These are phyloP conservation scores for Halcyon badia DNA, from an alignment of 2,797 vertebrate genomes.

Conservation along the genomic window DNA sequence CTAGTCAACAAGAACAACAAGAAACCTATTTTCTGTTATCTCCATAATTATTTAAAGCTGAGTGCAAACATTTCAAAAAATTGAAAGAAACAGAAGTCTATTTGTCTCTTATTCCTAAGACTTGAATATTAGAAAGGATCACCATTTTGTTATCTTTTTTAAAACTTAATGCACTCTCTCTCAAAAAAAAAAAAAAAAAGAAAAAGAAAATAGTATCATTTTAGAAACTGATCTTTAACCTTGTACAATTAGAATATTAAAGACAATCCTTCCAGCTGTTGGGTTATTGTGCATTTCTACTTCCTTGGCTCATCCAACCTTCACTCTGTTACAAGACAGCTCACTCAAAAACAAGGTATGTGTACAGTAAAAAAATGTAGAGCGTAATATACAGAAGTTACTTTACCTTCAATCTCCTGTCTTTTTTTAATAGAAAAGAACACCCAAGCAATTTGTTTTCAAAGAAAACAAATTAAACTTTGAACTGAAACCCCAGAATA, in stretches of 20 bases:
- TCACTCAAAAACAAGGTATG: neutral
- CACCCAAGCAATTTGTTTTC: neutral
- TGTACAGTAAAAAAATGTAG: neutral
- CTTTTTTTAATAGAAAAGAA: neutral
- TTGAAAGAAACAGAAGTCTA: neutral
- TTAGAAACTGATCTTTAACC: neutral
- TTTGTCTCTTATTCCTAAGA: neutral
- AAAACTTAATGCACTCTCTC: neutral
- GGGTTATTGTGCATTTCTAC: neutral
- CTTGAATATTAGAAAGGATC: neutral
- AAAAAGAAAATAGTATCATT: neutral
- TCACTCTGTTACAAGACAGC: neutral
- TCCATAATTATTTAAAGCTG: neutral
- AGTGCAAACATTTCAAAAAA: neutral
- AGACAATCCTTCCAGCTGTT: neutral
- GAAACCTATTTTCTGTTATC: neutral
- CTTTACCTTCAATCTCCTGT: neutral
- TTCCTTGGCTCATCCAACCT: neutral
- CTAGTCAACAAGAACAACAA: neutral
- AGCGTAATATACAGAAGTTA: neutral
- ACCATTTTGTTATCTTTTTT: fast-evolving
- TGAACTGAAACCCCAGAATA: neutral
- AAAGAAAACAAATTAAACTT: neutral
- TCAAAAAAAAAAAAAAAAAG: no score
- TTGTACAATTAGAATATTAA: neutral